These are phyloP conservation scores for Adela reaumurella DNA, from an alignment of 2,888 invertebrate species.

Conservation along the genomic window DNA sequence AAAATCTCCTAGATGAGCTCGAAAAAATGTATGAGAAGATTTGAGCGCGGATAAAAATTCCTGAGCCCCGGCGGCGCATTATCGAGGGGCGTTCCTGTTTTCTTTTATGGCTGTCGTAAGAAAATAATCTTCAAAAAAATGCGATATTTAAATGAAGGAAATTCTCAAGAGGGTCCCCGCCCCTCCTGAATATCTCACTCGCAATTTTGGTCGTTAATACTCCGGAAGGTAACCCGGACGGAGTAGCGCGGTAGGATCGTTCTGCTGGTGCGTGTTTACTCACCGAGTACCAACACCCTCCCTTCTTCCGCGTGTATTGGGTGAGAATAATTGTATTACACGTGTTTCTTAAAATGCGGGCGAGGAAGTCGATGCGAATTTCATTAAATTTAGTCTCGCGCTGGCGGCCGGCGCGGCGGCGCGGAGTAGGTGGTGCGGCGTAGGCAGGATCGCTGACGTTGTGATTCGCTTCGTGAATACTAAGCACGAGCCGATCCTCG, in stretches of 20 bases:
- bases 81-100: conserved; percentile 53
- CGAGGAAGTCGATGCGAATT: background rate
- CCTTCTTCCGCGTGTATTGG: background rate
- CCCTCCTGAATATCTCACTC: conserved; percentile 37
- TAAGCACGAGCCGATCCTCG: background rate
- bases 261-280: too few species aligned
- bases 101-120: conserved; percentile 56
- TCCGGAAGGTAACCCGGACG: conserved; percentile 17
- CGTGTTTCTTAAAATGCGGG: background rate
- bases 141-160: conserved; percentile 56
- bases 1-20: conserved; percentile 50
- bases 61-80: conserved; percentile 49
- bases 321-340: background rate
- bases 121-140: conserved; percentile 57
- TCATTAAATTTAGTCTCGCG: background rate
- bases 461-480: background rate
- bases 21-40: conserved; percentile 55
- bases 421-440: too few species aligned
- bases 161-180: conserved; percentile 40
- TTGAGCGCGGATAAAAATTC: conserved; percentile 55
- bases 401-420: background rate
- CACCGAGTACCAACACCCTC: background rate
- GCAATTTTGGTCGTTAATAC: conserved; percentile 43
- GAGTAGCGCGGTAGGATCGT: background rate
- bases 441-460: background rate